These are phyloP conservation scores for Drosophila tripunctata DNA, from an alignment of 2,888 invertebrate genomes.

Conservation along the genomic window DNA sequence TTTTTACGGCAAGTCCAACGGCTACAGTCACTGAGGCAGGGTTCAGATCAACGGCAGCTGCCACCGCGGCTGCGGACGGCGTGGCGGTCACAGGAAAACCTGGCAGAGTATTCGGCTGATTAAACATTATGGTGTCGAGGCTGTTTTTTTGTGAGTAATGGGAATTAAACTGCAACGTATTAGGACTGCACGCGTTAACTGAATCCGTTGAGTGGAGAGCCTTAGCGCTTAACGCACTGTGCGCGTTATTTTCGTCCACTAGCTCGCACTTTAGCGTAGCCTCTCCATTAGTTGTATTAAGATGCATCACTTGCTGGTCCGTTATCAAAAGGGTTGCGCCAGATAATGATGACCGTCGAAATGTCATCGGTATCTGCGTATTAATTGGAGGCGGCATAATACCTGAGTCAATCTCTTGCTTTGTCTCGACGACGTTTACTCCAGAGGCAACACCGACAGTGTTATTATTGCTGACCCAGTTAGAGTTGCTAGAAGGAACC, in stretches of 20 bases:
- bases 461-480: constrained; percentile 3
- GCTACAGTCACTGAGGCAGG: constrained; percentile 79
- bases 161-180: constrained; percentile 68
- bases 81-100: constrained; percentile 66
- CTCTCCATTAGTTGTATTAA: constrained; percentile 77
- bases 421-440: constrained; percentile 81
- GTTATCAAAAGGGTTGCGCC: constrained; percentile 82
- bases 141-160: constrained; percentile 76
- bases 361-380: constrained; percentile 86
- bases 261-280: constrained; percentile 88
- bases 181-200: constrained; percentile 77
- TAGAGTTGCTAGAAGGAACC: constrained; percentile 12
- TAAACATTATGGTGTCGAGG: constrained; percentile 81
- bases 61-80: constrained; percentile 67
- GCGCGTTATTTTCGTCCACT: constrained; percentile 89
- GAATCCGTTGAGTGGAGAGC: constrained; percentile 78
- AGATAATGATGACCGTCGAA: constrained; percentile 87
- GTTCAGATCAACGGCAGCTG: constrained; percentile 68
- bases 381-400: constrained; percentile 89
- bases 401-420: constrained; percentile 86
- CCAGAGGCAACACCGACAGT: constrained; percentile 49
- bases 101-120: constrained; percentile 80
- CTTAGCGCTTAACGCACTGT: constrained; percentile 82
- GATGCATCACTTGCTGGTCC: constrained; percentile 80
- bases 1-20: constrained; percentile 85